phyloP scores from a whole-genome alignment of 2,797 vertebrate genomes.

The Trachops cirrhosus region DNA sequence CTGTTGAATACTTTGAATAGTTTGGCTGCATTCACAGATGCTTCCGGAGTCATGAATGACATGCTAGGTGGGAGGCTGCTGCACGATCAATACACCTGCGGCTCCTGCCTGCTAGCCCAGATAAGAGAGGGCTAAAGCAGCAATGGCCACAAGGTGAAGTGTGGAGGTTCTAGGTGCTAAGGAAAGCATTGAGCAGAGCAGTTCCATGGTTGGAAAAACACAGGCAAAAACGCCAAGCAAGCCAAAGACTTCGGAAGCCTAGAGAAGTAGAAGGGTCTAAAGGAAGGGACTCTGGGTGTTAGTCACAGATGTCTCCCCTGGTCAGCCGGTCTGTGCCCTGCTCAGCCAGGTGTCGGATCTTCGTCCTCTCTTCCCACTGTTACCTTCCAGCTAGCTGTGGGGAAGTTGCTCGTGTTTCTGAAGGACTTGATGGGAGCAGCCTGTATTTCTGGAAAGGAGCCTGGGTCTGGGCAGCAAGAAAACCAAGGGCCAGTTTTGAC shows the following conservation, averaged over 20 bases:
- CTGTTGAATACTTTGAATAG: background rate
- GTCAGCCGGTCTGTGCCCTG: background rate
- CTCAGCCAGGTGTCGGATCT: too few relatives aligned
- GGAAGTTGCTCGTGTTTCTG: background rate
- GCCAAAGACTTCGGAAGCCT: too few relatives aligned
- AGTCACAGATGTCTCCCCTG: fast-evolving
- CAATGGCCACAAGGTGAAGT: background rate
- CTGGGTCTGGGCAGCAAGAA: background rate
- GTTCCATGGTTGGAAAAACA: background rate
- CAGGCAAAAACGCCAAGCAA: too few relatives aligned
- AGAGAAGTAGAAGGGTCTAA: background rate
- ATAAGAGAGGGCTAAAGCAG: background rate
- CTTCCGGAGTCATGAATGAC: fast-evolving
- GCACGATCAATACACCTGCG: fast-evolving
- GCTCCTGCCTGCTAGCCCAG: background rate
- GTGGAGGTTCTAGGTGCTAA: fast-evolving
- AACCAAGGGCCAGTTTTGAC: background rate
- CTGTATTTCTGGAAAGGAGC: background rate
- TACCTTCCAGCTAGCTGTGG: background rate
- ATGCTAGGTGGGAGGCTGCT: background rate
- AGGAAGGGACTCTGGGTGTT: background rate
- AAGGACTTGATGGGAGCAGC: background rate
- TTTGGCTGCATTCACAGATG: background rate
- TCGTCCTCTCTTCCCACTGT: too few relatives aligned
- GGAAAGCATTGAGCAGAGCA: background rate